A percentile compares a stretch with the other conserved stretches of the same genome.
phyloP scores from a whole-genome alignment of 2,888 invertebrate genomes.

The Pristionchus fissidentatus region DNA sequence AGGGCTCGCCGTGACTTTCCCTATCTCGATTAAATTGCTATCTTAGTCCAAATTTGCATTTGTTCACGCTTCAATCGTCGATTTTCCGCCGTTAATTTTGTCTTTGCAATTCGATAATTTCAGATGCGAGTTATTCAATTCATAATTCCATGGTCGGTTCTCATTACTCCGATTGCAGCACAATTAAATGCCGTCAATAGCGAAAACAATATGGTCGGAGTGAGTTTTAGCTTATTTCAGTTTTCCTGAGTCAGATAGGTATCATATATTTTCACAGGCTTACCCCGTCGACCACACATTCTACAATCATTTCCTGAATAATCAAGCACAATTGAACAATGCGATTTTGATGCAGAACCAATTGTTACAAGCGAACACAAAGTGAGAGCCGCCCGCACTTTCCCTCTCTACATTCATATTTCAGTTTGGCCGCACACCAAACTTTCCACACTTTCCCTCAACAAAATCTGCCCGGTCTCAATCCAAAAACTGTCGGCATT shows the following conservation, averaged over 20 bases:
- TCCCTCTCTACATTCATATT: background rate
- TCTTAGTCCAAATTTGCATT: too few relatives aligned
- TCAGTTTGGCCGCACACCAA: background rate
- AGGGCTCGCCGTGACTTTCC: background rate
- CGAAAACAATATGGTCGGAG: background rate
- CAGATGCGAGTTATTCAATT: slow-evolving; percentile 38
- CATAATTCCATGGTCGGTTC: slow-evolving; percentile 1
- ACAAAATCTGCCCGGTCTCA: background rate
- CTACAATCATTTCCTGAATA: slow-evolving; percentile 20
- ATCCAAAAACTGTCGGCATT: background rate
- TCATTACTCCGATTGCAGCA: background rate
- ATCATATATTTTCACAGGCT: background rate
- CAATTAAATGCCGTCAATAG: background rate
- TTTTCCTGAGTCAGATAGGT: background rate
- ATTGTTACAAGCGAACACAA: background rate
- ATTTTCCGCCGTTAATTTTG: too few relatives aligned
- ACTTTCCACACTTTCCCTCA: background rate
- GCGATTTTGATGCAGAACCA: slow-evolving; percentile 13
- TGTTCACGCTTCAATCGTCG: too few relatives aligned
- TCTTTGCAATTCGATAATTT: too few relatives aligned
- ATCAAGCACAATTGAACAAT: slow-evolving; percentile 33
- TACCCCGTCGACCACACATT: background rate
- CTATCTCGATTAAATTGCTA: too few relatives aligned
- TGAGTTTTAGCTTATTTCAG: background rate
- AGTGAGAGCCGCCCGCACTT: background rate